Conservation (phyloP, 2,888 invertebrate genomes). For the Pemphredon lugubris region DNA sequence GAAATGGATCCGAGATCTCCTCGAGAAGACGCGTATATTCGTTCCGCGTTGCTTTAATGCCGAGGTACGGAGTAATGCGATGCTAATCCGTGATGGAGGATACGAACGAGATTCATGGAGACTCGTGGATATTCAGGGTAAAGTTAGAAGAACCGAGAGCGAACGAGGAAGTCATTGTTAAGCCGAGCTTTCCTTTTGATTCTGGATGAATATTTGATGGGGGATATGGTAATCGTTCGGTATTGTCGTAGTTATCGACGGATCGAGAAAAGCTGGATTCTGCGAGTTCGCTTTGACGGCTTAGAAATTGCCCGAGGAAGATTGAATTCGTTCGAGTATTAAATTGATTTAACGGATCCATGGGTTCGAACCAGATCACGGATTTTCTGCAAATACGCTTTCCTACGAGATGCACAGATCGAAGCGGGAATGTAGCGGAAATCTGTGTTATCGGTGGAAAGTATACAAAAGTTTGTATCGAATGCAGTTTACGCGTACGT, state of each 20-base stretch:
- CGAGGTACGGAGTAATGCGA: conserved; percentile 73
- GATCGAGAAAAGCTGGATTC: too few relatives aligned
- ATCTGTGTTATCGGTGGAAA: background rate
- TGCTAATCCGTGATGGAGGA: conserved; percentile 76
- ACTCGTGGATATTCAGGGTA: conserved; percentile 12
- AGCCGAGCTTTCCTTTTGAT: background rate
- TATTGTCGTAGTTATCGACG: too few relatives aligned
- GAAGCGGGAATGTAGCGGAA: too few relatives aligned
- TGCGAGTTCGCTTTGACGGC: too few relatives aligned
- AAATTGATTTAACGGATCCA: too few relatives aligned
- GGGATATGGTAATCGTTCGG: background rate
- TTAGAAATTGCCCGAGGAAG: too few relatives aligned
- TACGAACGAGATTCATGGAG: conserved; percentile 32
- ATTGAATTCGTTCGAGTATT: too few relatives aligned
- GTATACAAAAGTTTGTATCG: background rate
- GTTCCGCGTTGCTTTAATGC: conserved; percentile 33
- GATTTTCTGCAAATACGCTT: too few relatives aligned
- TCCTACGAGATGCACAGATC: too few relatives aligned
- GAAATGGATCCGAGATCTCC: conserved; percentile 80
- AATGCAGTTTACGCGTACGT: too few relatives aligned
- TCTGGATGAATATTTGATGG: background rate
- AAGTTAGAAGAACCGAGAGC: too few relatives aligned
- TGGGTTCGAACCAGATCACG: too few relatives aligned
- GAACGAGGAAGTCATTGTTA: background rate
- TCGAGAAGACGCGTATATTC: conserved; percentile 15